phyloP scores from a whole-genome alignment of 2,113 vertebrate species.

The Caretta caretta region DNA sequence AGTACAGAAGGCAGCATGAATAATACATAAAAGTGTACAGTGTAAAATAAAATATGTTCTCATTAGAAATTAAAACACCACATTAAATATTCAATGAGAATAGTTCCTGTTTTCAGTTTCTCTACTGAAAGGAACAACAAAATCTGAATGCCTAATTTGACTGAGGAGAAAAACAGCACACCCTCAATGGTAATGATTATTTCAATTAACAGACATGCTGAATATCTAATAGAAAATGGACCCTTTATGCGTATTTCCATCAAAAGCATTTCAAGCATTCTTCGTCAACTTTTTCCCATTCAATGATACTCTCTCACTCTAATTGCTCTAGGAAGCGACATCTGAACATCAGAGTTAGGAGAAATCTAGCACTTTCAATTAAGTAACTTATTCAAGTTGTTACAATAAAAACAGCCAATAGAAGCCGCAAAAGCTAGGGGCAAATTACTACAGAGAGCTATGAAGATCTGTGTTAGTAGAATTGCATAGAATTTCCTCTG shows the following conservation, averaged over 20 bases:
- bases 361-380: background rate
- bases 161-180: background rate
- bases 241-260: background rate
- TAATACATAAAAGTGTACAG: background rate
- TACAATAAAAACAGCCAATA: background rate
- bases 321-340: background rate
- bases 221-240: background rate
- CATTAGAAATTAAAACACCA: background rate
- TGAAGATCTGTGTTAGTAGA: background rate
- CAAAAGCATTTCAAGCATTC: background rate
- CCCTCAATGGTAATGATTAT: background rate
- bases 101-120: background rate
- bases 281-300: background rate
- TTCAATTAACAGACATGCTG: background rate
- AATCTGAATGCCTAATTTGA: background rate
- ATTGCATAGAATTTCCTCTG: background rate
- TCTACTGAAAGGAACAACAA: slow-evolving; percentile 22
- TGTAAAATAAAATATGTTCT: background rate
- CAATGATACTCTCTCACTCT: background rate
- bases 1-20: background rate
- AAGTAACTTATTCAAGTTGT: background rate
- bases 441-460: background rate
- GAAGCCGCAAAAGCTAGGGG: background rate
- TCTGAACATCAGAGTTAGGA: background rate
- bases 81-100: background rate